phyloP scores from a whole-genome alignment of 2,113 vertebrate species.

The Elgaria multicarinata region DNA sequence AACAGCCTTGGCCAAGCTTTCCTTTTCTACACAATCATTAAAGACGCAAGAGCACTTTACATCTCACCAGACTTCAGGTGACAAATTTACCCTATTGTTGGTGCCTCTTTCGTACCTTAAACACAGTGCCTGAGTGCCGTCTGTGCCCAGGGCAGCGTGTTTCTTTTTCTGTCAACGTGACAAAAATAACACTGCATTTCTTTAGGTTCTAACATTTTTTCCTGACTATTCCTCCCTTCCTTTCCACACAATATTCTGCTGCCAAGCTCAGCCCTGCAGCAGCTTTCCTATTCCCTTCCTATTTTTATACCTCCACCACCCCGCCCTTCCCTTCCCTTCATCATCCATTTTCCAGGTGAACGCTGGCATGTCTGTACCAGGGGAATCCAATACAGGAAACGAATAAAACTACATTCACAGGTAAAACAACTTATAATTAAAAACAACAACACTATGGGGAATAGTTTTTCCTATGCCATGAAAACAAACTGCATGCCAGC shows the following conservation, averaged over 20 bases:
- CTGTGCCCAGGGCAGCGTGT: not conserved
- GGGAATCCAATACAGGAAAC: slow-evolving; percentile 8
- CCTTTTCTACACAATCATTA: not conserved
- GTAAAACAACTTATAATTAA: not conserved
- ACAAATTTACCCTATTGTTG: not conserved
- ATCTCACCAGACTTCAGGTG: not conserved
- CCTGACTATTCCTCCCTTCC: not conserved
- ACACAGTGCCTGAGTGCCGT: not conserved
- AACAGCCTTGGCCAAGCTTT: not conserved
- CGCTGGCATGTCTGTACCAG: not conserved
- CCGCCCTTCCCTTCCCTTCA: not conserved
- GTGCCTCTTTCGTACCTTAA: not conserved
- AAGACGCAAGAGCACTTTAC: not conserved
- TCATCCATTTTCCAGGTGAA: not conserved
- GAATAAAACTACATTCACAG: not conserved
- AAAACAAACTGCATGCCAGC: not conserved
- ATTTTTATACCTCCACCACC: not conserved
- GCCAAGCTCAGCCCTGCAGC: not conserved
- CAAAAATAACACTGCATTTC: slow-evolving; percentile 3
- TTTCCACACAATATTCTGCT: not conserved
- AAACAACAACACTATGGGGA: not conserved
- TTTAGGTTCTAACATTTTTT: not conserved
- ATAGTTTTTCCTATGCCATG: not conserved
- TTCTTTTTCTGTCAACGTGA: not conserved
- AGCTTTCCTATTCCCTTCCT: not conserved